A percentile compares a stretch with the other conserved stretches of the same genome.
Evolutionary conservation across 2,113 vertebrate species (phyloP).

Genomic region (Neotoma lepida): DNA sequence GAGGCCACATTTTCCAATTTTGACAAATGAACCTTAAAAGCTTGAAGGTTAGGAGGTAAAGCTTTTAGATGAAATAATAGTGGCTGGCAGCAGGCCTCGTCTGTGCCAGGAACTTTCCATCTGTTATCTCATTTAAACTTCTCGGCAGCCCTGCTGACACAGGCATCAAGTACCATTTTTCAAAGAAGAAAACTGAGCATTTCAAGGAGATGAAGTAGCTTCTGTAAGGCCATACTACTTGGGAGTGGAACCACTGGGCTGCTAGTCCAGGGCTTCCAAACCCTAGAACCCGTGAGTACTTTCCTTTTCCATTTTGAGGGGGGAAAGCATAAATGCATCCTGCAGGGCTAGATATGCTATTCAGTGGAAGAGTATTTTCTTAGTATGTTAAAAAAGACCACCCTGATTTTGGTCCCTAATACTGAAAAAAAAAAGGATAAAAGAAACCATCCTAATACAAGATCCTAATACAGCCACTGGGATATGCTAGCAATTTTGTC

Average conservation of each 20-base stretch:
- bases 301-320: slow-evolving; percentile 30
- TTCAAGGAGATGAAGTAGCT: background rate
- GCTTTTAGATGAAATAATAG: slow-evolving; percentile 57
- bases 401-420: background rate
- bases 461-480: background rate
- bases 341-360: background rate
- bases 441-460: background rate
- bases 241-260: background rate
- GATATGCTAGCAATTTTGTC: background rate
- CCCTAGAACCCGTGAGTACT: background rate
- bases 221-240: background rate
- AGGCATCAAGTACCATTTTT: slow-evolving; percentile 48
- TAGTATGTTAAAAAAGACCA: background rate
- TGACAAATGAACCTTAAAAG: slow-evolving; percentile 59
- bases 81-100: slow-evolving; percentile 45
- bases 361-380: background rate
- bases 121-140: slow-evolving; percentile 61
- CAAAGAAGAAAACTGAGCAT: slow-evolving; percentile 37
- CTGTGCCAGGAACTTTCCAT: slow-evolving; percentile 56
- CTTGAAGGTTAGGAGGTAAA: slow-evolving; percentile 32
- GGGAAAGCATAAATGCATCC: slow-evolving; percentile 19
- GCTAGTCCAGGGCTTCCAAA: background rate
- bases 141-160: slow-evolving; percentile 17
- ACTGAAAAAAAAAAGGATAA: background rate
- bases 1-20: slow-evolving; percentile 61